Base-by-base conservation (phyloP, 2,113 vertebrate genomes). In the Rallus limicola region DNA sequence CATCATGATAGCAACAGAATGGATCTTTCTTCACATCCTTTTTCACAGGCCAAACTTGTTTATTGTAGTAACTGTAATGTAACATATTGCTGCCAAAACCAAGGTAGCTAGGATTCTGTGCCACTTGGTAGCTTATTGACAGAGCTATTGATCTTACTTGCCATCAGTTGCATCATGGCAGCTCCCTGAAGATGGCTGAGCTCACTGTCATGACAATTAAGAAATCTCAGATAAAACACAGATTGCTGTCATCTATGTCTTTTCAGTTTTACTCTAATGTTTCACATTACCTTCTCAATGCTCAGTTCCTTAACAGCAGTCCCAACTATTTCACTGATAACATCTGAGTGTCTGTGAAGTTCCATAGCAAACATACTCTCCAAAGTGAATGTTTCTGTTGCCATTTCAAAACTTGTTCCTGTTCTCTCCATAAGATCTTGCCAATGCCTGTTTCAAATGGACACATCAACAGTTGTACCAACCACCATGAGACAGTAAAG, bases 281-380 rank as follows among this genome's bases (percentile, higher is more conserved):
- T 36, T 75, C 5, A 82, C 16, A 81, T 91, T 70, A 98, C 99
- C 98, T 98, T 99, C 97, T 99, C 99, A 63, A 99, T 99, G 84
- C 98, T 97, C 16, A 99, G 98, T 88, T 99, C 99, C 95, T 99
- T 99, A 77, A 99, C 93, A 56, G 99, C 99, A 7, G 98, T 98
- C 3, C 98, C 98, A 16, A 99, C 99, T 24, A 99, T 99, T 33
- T 99, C 98, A 16, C 97, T 97, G 64, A 99, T 99, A 33, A 99
- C 97, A 3, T 97, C 97, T 6, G 96, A 86, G 59, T 99, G 93
- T 62, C 95, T 99, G 97, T 99, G 98, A 46, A 99, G 97, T 56
- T 99, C 99, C 99, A 99, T 99, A 25, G 99, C 97, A 36, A 99
- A 99, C 99, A 99, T 99, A 88, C 99, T 99, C 91, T 99, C 98